Conservation (phyloP, 2,888 invertebrate genomes). For the Parnassius smintheus region DNA sequence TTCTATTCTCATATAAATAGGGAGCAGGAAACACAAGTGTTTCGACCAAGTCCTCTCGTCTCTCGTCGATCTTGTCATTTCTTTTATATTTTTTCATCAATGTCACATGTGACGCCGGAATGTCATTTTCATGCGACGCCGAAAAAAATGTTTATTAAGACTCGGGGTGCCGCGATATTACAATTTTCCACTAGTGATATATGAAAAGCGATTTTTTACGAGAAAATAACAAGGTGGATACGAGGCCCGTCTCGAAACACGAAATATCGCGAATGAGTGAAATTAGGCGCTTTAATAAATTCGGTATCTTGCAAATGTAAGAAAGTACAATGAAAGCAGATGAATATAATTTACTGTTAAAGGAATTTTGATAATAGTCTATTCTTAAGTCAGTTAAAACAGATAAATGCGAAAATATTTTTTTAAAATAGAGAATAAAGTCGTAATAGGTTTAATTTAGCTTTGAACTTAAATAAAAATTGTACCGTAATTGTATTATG, state of each 20-base stretch:
- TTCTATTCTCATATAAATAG: conserved; percentile 21
- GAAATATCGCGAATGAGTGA: too few relatives aligned
- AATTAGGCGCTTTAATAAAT: conserved; percentile 41
- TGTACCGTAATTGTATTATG: too few relatives aligned
- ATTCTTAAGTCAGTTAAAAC: too few relatives aligned
- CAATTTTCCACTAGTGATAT: conserved; percentile 79
- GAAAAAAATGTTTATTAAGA: conserved; percentile 80
- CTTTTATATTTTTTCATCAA: conserved; percentile 82
- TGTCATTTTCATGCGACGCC: conserved; percentile 78
- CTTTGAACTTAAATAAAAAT: too few relatives aligned
- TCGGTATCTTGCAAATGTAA: too few relatives aligned
- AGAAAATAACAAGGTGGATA: conserved; percentile 76
- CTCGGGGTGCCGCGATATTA: conserved; percentile 69
- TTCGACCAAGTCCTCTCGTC: conserved; percentile 29
- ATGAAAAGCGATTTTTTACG: conserved; percentile 80
- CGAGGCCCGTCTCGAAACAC: conserved; percentile 22
- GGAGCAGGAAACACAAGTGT: conserved; percentile 22
- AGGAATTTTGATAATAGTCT: too few relatives aligned
- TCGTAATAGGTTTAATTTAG: too few relatives aligned
- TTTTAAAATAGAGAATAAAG: too few relatives aligned
- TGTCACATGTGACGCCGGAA: conserved; percentile 79
- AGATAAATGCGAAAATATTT: too few relatives aligned
- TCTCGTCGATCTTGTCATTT: conserved; percentile 68
- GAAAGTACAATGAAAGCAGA: too few relatives aligned
- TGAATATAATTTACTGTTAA: too few relatives aligned